Evolutionary conservation across 2,113 vertebrate genomes (phyloP).

Genomic region (Toxotes jaculatrix): DNA sequence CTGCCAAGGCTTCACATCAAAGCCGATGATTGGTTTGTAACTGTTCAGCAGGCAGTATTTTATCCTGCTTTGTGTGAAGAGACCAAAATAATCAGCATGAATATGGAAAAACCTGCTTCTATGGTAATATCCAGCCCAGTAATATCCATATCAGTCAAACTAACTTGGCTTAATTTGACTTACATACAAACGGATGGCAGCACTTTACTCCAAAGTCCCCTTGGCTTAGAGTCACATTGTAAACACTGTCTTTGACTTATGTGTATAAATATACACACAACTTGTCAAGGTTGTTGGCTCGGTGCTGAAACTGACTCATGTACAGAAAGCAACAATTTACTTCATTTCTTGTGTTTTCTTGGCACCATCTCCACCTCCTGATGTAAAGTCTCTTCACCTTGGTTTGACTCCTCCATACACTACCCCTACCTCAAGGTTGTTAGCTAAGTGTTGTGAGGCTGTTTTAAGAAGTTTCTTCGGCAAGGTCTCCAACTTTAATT

Average conservation of each 20-base stretch:
- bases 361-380: constrained; percentile 49
- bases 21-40: constrained; percentile 78
- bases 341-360: constrained; percentile 58
- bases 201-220: constrained; percentile 72
- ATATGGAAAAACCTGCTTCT: constrained; percentile 79
- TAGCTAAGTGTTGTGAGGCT: constrained; percentile 29
- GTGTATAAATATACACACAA: constrained; percentile 63
- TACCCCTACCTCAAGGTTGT: constrained; percentile 60
- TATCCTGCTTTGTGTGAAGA: constrained; percentile 76
- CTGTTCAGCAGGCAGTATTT: constrained; percentile 79
- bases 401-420: constrained; percentile 48
- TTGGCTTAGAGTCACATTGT: constrained; percentile 74
- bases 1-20: constrained; percentile 82
- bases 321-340: constrained; percentile 67
- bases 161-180: constrained; percentile 82
- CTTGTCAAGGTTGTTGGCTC: constrained; percentile 80
- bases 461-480: constrained; percentile 52
- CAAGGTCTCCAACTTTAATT: constrained; percentile 48
- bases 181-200: constrained; percentile 75
- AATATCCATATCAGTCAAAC: constrained; percentile 83
- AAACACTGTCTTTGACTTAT: constrained; percentile 69
- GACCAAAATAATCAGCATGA: constrained; percentile 83
- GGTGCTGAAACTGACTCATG: constrained; percentile 50
- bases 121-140: constrained; percentile 78
- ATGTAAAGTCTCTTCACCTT: constrained; percentile 67